Base-by-base conservation (phyloP, 2,797 vertebrate genomes). In the Coilia nasus region DNA sequence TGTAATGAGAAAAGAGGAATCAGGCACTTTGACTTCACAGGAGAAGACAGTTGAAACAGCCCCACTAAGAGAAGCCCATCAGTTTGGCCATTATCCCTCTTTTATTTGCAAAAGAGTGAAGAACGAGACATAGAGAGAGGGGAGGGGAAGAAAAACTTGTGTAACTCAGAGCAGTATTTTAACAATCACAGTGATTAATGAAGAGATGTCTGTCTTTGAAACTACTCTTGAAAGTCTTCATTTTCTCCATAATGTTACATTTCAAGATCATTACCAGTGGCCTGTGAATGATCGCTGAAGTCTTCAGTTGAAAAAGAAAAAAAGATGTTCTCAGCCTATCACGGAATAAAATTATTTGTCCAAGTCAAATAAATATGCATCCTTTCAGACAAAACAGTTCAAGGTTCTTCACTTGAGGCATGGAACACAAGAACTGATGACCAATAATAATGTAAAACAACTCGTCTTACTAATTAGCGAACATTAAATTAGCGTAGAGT, bases 101-200 rank as follows among this genome's bases (percentile, higher is more conserved):
- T 75, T 57, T 67, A 75, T 75, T 75, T 75, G 5, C 28, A 35
- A 41, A 35, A 25, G 25, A 28, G 9, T n/a, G 11, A 28, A 67
- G 10, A 14, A 10, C 25, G 62, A 28, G 1, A 67, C 9, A 67
- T 23, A 83, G 60, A 46, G 60, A 67, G 17, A 67, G n/a, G 31
- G 23, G 21, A 54, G 41, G 14, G n/a, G 44, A 4, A 23, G 11
- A 21, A 17, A 35, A 17, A 46, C 19, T n/a, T 28, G 46, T 88
- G 85, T 84, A 54, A 88, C 89, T 87, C 83, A 81, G 44, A 90
- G 89, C 87, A 86, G 86, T 31, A 57, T 86, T 91, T 89, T 89
- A 89, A 90, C 87, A 89, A 87, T 87, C 88, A 62, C 75, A n/a
- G n/a, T 84, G 87, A 90, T 89, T 89, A 88, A 86, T 85, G 83